Conservation (phyloP, 2,113 vertebrate genomes). For the Carassius auratus region DNA sequence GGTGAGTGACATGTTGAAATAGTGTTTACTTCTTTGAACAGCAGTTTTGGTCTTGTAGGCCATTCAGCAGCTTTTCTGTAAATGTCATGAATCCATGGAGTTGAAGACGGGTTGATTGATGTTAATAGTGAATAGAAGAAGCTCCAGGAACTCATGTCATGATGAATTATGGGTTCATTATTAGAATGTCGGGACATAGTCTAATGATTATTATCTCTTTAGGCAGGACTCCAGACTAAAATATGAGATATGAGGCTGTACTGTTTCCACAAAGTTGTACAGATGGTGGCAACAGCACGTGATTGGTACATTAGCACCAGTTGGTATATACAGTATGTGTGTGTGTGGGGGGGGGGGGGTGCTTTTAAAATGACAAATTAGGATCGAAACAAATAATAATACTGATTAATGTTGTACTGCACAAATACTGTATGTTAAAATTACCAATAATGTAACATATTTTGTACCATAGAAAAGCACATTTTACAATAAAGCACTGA, state of each 20-base stretch:
- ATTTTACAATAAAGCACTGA: too few species aligned
- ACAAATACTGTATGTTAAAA: not conserved
- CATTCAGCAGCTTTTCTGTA: not conserved
- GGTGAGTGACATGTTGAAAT: not conserved
- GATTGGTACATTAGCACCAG: not conserved
- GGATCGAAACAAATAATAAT: not conserved
- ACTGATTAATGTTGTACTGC: not conserved
- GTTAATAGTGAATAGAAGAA: not conserved
- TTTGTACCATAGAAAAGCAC: not conserved
- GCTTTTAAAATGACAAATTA: slow-evolving; percentile 3
- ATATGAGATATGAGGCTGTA: not conserved
- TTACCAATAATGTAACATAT: not conserved
- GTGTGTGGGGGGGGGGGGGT: not conserved
- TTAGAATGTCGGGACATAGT: slow-evolving; percentile 11
- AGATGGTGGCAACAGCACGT: not conserved
- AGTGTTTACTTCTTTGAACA: not conserved
- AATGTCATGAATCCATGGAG: not conserved
- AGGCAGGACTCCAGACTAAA: not conserved
- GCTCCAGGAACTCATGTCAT: not conserved
- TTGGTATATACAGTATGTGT: too few species aligned
- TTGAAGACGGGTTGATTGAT: not conserved
- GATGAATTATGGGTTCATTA: not conserved
- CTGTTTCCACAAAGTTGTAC: not conserved
- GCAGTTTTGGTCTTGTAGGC: not conserved
- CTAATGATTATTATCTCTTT: slow-evolving; percentile 20